Evolutionary conservation across 2,888 invertebrate genomes (phyloP).

Genomic region (Tachina fera): DNA sequence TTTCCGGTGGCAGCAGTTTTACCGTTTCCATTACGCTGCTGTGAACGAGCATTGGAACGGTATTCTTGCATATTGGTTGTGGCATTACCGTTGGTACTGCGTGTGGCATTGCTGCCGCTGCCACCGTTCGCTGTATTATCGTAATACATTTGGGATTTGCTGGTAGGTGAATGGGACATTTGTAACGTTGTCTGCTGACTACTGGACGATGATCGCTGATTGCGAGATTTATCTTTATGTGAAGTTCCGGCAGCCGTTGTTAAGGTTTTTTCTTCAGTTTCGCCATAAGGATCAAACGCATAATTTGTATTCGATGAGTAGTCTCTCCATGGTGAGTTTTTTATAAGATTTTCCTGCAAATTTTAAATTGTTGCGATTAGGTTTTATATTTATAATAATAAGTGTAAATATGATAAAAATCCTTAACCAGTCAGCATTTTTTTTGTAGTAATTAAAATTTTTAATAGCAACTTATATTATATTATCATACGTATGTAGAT

Average conservation of each 20-base stretch:
- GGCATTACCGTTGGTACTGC: constrained; percentile 61
- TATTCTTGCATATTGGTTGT: constrained; percentile 73
- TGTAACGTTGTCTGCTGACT: constrained; percentile 82
- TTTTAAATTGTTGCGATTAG: constrained; percentile 24
- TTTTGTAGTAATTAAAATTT: constrained; percentile 33
- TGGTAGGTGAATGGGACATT: constrained; percentile 83
- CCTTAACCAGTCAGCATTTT: constrained; percentile 82
- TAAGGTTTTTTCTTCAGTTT: constrained; percentile 88
- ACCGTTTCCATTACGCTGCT: constrained; percentile 63
- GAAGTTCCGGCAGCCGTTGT: constrained; percentile 74
- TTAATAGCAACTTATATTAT: constrained; percentile 9
- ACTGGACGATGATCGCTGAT: constrained; percentile 75
- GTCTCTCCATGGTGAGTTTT: constrained; percentile 94
- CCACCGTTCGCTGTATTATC: constrained; percentile 75
- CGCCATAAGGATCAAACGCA: constrained; percentile 93
- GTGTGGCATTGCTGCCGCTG: constrained; percentile 58
- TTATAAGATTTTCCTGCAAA: constrained; percentile 90
- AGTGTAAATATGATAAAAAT: constrained; percentile 14
- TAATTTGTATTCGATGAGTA: constrained; percentile 93
- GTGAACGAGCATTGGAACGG: constrained; percentile 74
- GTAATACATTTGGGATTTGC: constrained; percentile 81
- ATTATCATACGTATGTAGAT: too few relatives aligned
- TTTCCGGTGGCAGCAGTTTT: constrained; percentile 29
- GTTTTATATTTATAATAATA: not conserved
- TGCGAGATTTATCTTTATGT: constrained; percentile 79